These are phyloP conservation scores for Nomada fucata DNA, from an alignment of 2,888 invertebrate species.

Conservation along the genomic window DNA sequence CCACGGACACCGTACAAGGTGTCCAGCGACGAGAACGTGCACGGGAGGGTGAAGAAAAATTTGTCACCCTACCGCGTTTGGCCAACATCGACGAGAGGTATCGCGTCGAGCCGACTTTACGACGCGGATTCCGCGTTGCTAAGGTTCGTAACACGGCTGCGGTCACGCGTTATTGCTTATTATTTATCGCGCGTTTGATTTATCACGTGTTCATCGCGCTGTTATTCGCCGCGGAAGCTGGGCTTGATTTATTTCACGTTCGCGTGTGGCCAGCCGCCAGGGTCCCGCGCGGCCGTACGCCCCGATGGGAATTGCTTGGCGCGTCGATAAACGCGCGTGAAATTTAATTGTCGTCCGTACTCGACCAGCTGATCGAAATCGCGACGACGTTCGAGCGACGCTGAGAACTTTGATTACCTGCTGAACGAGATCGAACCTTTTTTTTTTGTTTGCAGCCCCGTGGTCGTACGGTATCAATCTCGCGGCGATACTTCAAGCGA, in stretches of 20 bases:
- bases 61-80: background rate
- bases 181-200: conserved; percentile 44
- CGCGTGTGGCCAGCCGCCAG: background rate
- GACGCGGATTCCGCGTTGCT: conserved; percentile 1
- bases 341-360: conserved; percentile 10
- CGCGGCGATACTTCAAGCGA: no score
- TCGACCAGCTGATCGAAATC: background rate
- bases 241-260: conserved; percentile 19
- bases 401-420: background rate
- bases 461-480: background rate
- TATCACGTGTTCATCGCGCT: conserved; percentile 31
- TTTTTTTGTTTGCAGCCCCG: no score
- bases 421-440: background rate
- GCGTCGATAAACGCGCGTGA: conserved; percentile 7
- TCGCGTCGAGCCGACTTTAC: conserved; percentile 20
- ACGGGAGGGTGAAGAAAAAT: conserved; percentile 20
- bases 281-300: background rate
- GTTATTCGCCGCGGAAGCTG: conserved; percentile 28
- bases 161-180: conserved; percentile 19
- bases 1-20: background rate
- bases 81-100: background rate
- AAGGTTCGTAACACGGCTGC: conserved; percentile 30
- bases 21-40: conserved; percentile 26
- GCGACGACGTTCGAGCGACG: background rate
- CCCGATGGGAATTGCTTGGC: conserved; percentile 5